Evolutionary conservation across 1,140 invertebrate species (phyloP), one percentile per base, ranked within the genome.

Genomic region (Liolophura sinensis): DNA sequence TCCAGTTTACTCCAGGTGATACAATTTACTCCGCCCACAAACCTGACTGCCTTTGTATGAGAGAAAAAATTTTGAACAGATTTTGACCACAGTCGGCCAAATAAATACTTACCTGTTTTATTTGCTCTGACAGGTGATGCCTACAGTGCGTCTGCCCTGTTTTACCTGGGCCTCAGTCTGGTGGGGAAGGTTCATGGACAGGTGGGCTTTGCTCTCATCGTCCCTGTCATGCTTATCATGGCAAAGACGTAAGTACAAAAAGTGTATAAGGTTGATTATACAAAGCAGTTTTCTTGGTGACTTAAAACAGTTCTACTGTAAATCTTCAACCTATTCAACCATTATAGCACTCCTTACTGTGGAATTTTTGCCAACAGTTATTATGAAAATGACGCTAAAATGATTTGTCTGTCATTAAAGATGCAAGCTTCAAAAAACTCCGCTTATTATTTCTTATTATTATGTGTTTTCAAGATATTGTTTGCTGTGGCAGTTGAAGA

Each of bases 131-230:
- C 68, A 77, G 79, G 70, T 54, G 60, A 81, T 67, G 77, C 95
- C 24, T 98, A 97, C 82, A 93, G 93, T 58, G 94, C 93, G 0
- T 91, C 92, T 25, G 94, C 96, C 0, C 82, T 98, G 15, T 98
- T 98, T 81, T 85, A 95, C 46, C 86, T 98, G 14, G 96, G 96
- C 1, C 83, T 96, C 7, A 89, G 92, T 80, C 95, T 98, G 91
- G 93, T 96, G n/a, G 94, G 94, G 12, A 93, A 93, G 85, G 89
- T 95, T 50, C 88, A 91, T 59, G 89, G 90, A 68, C 81, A 94
- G 0, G 88, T 88, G 77, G 93, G 93, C 6, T 87, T 89, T 3
- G 90, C 90, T 12, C 84, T 96, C 18, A 84, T 97, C 9, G 87
- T 93, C 49, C 93, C 95, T 1, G 90, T 91, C 66, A 90, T 97